Base-by-base conservation (phyloP, 2,797 vertebrate genomes). In the Anomalospiza imberbis region DNA sequence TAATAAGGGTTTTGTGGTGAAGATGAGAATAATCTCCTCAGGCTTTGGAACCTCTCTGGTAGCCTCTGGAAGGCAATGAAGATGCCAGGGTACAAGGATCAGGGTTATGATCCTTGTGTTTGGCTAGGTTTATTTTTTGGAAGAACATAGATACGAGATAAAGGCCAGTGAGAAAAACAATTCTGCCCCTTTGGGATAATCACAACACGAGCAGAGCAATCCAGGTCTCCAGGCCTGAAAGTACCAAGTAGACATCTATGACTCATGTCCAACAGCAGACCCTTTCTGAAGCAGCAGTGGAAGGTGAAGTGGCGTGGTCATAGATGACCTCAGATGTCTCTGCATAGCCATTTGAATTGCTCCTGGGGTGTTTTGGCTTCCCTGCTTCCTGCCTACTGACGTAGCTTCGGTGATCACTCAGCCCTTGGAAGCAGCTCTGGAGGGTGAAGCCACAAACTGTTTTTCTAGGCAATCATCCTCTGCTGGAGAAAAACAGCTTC, bases 401-500 rank as follows among this genome's bases (percentile, higher is more conserved):
- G 3, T 55, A 40, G 26, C 25, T 85, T 32, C 0, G 0, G 32
- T 73, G 72, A 51, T 45, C 1, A 9, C 63, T 83, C 70, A 78
- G 50, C 54, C 66, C 61, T 31, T 45, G 42, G 40, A 47, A 88
- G n/a, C 58, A 84, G 70, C 13, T 3, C 65, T 55, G 54, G 14
- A 89, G 50, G 0, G 0, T 89, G 38, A 92, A 83, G 29, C n/a
- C 73, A 73, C 82, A 76, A 48, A 25, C 7, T 85, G 36, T 10
- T 77, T 85, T 92, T 89, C 58, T 3, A 1, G 11, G 19, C 58
- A 84, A 75, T 91, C 87, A 89, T 32, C 32, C 17, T 45, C 24
- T 83, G 19, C 24, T 45, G 34, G 17, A 87, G 53, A 67, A 92
- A 94, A 88, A 34, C 45, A 81, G 6, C 66, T 88, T 75, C 63